phyloP scores from a whole-genome alignment of 2,113 vertebrate species.

The Oplegnathus fasciatus region DNA sequence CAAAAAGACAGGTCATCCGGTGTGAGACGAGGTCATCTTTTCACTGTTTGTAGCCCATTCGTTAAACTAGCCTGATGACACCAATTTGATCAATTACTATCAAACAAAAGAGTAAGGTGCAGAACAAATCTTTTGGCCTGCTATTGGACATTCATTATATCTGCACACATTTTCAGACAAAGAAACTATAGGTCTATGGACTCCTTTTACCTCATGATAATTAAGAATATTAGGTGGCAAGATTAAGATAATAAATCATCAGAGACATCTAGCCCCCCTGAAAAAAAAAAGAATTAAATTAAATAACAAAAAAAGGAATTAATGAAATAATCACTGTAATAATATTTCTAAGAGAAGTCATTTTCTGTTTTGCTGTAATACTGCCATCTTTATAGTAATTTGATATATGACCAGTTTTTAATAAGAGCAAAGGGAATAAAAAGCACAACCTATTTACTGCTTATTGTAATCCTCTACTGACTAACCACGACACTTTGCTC shows the following conservation, averaged over 20 bases:
- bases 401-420: not conserved
- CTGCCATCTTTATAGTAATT: not conserved
- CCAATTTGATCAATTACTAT: slow-evolving; percentile 12
- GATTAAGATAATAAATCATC: not conserved
- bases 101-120: slow-evolving; percentile 1
- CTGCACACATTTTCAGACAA: slow-evolving; percentile 2
- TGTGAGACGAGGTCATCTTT: slow-evolving; percentile 24
- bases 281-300: not conserved
- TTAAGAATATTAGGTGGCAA: not conserved
- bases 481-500: slow-evolving; percentile 1
- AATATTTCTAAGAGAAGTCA: not conserved
- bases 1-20: slow-evolving; percentile 23
- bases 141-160: not conserved
- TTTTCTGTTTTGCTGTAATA: not conserved
- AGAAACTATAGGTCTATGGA: not conserved
- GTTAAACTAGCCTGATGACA: not conserved
- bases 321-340: not conserved
- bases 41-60: slow-evolving; percentile 21
- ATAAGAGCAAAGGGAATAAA: not conserved
- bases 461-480: not conserved
- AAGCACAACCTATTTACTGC: not conserved
- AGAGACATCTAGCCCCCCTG: not conserved
- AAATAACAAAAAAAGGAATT: not conserved
- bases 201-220: not conserved
- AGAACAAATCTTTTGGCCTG: not conserved